phyloP scores from a whole-genome alignment of 2,797 vertebrate species.

The Neostethus bicornis region DNA sequence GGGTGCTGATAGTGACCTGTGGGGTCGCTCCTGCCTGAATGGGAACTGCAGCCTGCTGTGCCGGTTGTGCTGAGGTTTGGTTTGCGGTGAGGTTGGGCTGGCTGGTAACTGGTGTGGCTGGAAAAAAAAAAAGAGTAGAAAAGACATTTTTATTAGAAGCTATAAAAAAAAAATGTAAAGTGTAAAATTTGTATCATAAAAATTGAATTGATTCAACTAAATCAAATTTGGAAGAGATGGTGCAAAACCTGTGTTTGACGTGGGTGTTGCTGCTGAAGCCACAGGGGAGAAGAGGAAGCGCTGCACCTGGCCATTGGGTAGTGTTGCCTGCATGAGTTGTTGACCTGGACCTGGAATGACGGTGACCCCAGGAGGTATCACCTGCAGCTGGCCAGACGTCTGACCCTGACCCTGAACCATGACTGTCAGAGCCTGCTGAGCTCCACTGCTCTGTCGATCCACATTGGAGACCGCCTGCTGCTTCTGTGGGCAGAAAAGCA shows the following conservation, averaged over 20 bases:
- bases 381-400: conserved; percentile 93
- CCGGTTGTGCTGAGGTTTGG: conserved; percentile 73
- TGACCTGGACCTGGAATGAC: conserved; percentile 95
- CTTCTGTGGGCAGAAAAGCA: conserved; percentile 59
- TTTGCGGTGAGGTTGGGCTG: conserved; percentile 74
- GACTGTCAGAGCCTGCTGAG: conserved; percentile 89
- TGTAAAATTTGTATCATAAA: neutral
- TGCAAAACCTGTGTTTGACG: conserved; percentile 81
- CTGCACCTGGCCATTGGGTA: conserved; percentile 95
- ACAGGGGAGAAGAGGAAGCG: conserved; percentile 95
- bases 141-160: neutral
- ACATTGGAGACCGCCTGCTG: conserved; percentile 69
- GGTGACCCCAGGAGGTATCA: conserved; percentile 94
- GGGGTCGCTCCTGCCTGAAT: conserved; percentile 75
- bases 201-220: neutral
- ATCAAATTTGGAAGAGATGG: neutral
- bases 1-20: conserved; percentile 75
- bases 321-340: conserved; percentile 96
- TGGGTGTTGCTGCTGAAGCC: conserved; percentile 78
- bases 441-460: conserved; percentile 64
- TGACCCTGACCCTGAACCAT: conserved; percentile 98
- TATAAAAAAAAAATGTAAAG: neutral
- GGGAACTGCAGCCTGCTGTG: conserved; percentile 74
- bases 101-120: conserved; percentile 53
- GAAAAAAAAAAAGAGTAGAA: neutral